Conservation (phyloP, 2,113 vertebrate genomes). For the Anhinga anhinga region DNA sequence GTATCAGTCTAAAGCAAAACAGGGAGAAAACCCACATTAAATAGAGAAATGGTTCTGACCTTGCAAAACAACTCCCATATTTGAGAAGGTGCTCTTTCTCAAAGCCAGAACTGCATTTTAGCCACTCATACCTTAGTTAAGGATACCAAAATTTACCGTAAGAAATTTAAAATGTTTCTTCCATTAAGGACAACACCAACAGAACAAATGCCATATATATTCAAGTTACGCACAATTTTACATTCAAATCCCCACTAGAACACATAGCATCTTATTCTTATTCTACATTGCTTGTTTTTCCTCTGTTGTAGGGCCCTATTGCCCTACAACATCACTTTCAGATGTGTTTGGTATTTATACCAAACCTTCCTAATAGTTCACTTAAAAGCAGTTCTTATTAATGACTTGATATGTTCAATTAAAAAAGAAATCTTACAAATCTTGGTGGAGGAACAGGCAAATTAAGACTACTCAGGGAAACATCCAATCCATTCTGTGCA, state of each 20-base stretch:
- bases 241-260: not conserved
- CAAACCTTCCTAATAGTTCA: not conserved
- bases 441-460: slow-evolving; percentile 89
- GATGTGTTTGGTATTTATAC: not conserved
- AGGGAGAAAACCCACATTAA: not conserved
- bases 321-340: not conserved
- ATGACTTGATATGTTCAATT: not conserved
- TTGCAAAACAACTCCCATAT: not conserved
- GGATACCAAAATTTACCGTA: not conserved
- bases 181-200: not conserved
- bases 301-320: not conserved
- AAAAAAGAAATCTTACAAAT: slow-evolving; percentile 87
- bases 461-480: slow-evolving; percentile 88
- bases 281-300: not conserved
- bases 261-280: not conserved
- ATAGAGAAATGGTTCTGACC: not conserved
- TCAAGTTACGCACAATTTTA: not conserved
- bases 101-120: not conserved
- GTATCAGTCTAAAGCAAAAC: slow-evolving; percentile 81
- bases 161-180: not conserved
- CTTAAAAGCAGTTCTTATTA: not conserved
- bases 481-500: slow-evolving; percentile 96
- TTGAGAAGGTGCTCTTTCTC: not conserved
- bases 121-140: not conserved
- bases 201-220: not conserved